These are phyloP conservation scores for Paratrypauchen microcephalus DNA, from an alignment of 2,797 vertebrate genomes.

Conservation along the genomic window DNA sequence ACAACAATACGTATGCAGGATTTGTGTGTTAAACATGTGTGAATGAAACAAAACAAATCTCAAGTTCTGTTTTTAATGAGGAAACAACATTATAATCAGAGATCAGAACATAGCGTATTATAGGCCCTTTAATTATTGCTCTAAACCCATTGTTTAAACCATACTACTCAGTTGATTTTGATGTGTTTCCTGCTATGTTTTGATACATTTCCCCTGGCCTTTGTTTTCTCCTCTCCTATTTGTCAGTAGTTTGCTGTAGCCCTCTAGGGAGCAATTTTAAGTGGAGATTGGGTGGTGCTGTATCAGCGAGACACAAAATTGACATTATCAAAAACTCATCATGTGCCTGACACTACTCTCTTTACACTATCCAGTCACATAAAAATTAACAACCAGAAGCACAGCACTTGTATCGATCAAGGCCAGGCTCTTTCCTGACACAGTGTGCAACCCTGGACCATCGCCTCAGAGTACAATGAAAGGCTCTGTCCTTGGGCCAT, in stretches of 20 bases:
- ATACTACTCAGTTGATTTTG: conserved; percentile 2
- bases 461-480: conserved; percentile 18
- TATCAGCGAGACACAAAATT: conserved; percentile 50
- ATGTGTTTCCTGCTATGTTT: conserved; percentile 1
- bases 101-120: too few relatives aligned
- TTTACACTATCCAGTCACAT: conserved; percentile 28
- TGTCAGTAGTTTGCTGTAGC: conserved; percentile 23
- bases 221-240: conserved; percentile 5
- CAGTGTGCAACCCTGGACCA: conserved; percentile 21
- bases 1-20: too few relatives aligned
- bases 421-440: conserved; percentile 15
- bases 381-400: conserved; percentile 46
- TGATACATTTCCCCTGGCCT: not conserved
- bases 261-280: conserved; percentile 57
- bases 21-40: too few relatives aligned
- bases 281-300: conserved; percentile 48
- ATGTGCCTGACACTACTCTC: conserved; percentile 43
- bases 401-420: conserved; percentile 33
- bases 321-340: conserved; percentile 57
- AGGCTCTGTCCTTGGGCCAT: too few relatives aligned
- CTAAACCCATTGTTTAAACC: not conserved
- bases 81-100: too few relatives aligned
- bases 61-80: too few relatives aligned
- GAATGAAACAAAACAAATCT: too few relatives aligned
- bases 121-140: not conserved